A percentile compares a stretch with the other conserved stretches of the same genome.
These are phyloP conservation scores for Telmatochromis sp. DNA, from an alignment of 2,113 vertebrate genomes.

Conservation along the genomic window DNA sequence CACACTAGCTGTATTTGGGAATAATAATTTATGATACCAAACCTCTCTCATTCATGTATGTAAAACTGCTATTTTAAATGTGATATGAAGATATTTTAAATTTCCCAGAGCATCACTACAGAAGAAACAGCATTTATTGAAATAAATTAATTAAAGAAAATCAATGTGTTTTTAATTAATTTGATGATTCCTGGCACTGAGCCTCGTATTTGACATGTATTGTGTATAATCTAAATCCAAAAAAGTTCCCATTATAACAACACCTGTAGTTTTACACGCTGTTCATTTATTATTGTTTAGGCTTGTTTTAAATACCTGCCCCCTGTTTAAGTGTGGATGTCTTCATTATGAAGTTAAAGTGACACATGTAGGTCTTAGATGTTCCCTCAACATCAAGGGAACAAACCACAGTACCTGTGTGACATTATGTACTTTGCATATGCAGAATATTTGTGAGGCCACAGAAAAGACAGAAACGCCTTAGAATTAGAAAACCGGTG, in stretches of 20 bases:
- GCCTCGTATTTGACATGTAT: neutral
- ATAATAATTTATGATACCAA: neutral
- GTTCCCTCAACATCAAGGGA: neutral
- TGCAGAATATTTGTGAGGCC: neutral
- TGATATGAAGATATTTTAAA: neutral
- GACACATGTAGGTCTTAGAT: neutral
- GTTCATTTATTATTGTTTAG: neutral
- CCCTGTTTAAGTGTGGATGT: neutral
- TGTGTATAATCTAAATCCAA: neutral
- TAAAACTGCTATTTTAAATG: neutral
- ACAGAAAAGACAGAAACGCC: neutral
- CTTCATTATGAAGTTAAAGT: neutral
- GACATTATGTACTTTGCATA: neutral
- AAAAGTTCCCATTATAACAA: neutral
- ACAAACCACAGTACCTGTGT: neutral
- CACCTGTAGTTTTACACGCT: neutral
- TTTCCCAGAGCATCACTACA: neutral
- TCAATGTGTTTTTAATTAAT: neutral
- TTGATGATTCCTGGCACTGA: neutral
- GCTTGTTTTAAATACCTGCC: neutral
- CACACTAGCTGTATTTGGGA: neutral
- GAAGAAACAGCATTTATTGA: neutral
- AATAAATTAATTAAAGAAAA: neutral
- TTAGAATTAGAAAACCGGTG: neutral
- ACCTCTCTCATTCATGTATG: neutral